Evolutionary conservation across 2,113 vertebrate genomes (phyloP).

Genomic region (Galemys pyrenaicus): DNA sequence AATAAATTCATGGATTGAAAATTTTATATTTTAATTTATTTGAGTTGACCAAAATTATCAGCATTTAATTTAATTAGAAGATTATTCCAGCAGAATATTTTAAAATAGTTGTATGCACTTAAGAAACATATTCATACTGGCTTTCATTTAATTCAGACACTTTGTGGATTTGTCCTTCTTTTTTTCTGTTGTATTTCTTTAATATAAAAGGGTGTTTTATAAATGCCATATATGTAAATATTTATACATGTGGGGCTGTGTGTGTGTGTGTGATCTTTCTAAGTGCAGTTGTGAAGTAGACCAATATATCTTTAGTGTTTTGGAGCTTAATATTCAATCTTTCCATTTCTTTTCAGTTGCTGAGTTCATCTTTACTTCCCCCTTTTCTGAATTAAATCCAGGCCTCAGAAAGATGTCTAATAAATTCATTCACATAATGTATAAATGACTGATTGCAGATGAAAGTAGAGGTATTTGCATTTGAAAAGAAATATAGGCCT

Average conservation of each 20-base stretch:
- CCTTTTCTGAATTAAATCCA: slow-evolving; percentile 63
- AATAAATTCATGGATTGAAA: slow-evolving; percentile 24
- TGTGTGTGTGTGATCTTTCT: background rate
- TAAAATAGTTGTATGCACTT: background rate
- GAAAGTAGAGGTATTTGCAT: slow-evolving; percentile 69
- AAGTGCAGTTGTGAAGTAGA: background rate
- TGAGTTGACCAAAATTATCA: slow-evolving; percentile 33
- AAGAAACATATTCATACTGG: background rate
- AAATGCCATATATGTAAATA: too few species aligned
- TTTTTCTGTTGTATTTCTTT: background rate
- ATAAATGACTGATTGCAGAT: slow-evolving; percentile 72
- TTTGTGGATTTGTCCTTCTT: background rate
- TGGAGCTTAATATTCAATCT: background rate
- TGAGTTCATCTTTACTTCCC: slow-evolving; percentile 39
- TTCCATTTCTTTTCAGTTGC: background rate
- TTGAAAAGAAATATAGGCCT: slow-evolving; percentile 71
- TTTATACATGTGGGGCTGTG: too few species aligned
- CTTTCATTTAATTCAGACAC: background rate
- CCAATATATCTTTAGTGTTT: background rate
- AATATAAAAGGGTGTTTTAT: background rate
- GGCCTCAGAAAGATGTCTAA: slow-evolving; percentile 60
- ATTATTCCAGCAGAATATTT: slow-evolving; percentile 34
- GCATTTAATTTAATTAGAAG: slow-evolving; percentile 33
- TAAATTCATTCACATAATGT: slow-evolving; percentile 70
- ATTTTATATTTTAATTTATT: slow-evolving; percentile 40